phyloP scores from a whole-genome alignment of 2,113 vertebrate species.

The Hemiscyllium ocellatum region DNA sequence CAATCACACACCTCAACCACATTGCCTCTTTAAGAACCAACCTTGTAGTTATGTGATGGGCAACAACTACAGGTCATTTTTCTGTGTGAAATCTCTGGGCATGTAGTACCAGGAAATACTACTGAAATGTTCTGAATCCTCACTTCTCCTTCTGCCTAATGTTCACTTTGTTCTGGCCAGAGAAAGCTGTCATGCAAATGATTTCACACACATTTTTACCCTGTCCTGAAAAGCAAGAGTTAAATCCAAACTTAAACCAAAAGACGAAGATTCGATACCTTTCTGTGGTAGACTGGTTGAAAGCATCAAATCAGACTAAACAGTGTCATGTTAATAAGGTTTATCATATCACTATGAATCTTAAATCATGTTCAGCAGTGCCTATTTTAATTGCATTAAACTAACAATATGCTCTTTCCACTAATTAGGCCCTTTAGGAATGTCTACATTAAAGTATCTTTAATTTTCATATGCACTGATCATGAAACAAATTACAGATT shows the following conservation, averaged over 20 bases:
- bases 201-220: neutral
- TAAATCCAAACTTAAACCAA: slow-evolving; percentile 19
- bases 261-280: slow-evolving; percentile 2
- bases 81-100: neutral
- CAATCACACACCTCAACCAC: neutral
- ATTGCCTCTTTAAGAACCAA: neutral
- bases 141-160: neutral
- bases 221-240: neutral
- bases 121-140: neutral
- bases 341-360: slow-evolving; percentile 37
- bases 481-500: slow-evolving; percentile 37
- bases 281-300: slow-evolving; percentile 28
- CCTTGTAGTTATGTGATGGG: neutral
- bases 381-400: slow-evolving; percentile 38
- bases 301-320: slow-evolving; percentile 37
- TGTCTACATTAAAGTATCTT: slow-evolving; percentile 38
- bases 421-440: slow-evolving; percentile 38
- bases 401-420: slow-evolving; percentile 38
- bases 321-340: slow-evolving; percentile 37
- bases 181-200: neutral
- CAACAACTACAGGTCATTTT: neutral
- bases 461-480: slow-evolving; percentile 35
- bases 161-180: slow-evolving; percentile 4
- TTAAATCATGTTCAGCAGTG: slow-evolving; percentile 38
- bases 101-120: neutral